Evolutionary conservation across 2,113 vertebrate species (phyloP).

Genomic region (Cebus imitator): DNA sequence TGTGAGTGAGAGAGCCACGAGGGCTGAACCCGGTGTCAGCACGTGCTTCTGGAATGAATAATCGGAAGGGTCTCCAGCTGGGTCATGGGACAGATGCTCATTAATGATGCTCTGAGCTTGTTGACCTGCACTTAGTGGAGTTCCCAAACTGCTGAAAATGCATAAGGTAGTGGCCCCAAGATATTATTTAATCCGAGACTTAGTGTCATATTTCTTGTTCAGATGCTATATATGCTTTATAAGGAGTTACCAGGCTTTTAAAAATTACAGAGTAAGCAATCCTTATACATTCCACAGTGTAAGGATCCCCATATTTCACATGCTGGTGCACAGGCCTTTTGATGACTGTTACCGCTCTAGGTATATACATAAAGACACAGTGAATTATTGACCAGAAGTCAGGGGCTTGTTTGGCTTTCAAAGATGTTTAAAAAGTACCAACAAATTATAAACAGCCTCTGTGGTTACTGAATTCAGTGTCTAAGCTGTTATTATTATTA

Average conservation of each 20-base stretch:
- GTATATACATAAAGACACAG: slow-evolving; percentile 36
- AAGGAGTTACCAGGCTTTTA: slow-evolving; percentile 67
- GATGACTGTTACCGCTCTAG: slow-evolving; percentile 30
- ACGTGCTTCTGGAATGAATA: slow-evolving; percentile 70
- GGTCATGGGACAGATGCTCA: slow-evolving; percentile 75
- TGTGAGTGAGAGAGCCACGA: neutral
- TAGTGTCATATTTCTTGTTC: slow-evolving; percentile 71
- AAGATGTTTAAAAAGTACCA: slow-evolving; percentile 59
- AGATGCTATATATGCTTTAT: slow-evolving; percentile 65
- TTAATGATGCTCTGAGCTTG: slow-evolving; percentile 60
- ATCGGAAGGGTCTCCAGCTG: slow-evolving; percentile 64
- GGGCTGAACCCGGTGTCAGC: slow-evolving; percentile 46
- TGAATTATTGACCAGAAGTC: slow-evolving; percentile 54
- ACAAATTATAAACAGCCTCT: slow-evolving; percentile 68
- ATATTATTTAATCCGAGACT: slow-evolving; percentile 68
- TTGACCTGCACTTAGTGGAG: slow-evolving; percentile 68
- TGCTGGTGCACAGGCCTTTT: slow-evolving; percentile 28
- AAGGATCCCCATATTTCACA: slow-evolving; percentile 40
- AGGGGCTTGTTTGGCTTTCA: slow-evolving; percentile 44
- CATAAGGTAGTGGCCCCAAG: slow-evolving; percentile 61
- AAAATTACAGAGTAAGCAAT: slow-evolving; percentile 71
- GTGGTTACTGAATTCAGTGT: slow-evolving; percentile 49
- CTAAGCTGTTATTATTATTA: slow-evolving; percentile 69
- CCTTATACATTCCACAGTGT: slow-evolving; percentile 51
- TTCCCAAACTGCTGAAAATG: slow-evolving; percentile 58